Conservation (phyloP, 1,140 invertebrate genomes). For the Panagrolaimus sp. region DNA sequence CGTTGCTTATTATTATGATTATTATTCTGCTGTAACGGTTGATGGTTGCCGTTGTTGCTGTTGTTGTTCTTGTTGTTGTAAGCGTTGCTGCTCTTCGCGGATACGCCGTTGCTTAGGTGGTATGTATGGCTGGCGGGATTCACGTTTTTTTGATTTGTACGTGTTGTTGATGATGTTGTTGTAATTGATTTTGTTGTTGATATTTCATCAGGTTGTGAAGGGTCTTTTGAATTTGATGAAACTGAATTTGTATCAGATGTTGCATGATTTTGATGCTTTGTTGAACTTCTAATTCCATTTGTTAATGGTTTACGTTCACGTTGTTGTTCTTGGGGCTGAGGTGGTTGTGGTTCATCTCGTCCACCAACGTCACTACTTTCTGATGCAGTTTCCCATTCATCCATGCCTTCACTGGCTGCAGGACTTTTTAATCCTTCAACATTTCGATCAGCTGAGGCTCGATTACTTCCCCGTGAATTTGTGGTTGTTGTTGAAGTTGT, state of each 20-base stretch:
- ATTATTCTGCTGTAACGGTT: constrained; percentile 18
- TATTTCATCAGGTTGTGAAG: background rate
- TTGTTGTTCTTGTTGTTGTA: constrained; percentile 35
- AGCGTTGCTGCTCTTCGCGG: constrained; percentile 54
- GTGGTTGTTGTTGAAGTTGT: constrained; percentile 18
- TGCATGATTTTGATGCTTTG: background rate
- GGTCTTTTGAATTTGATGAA: constrained; percentile 9
- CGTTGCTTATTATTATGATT: constrained; percentile 9
- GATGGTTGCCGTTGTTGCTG: constrained; percentile 56
- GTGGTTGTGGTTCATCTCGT: constrained; percentile 47
- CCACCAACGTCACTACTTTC: constrained; percentile 65
- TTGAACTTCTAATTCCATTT: background rate
- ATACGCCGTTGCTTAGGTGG: constrained; percentile 52
- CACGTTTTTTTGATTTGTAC: constrained; percentile 54
- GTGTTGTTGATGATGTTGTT: constrained; percentile 12
- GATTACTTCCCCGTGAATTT: background rate
- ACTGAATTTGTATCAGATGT: constrained; percentile 15
- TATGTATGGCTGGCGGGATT: constrained; percentile 55
- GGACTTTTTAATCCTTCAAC: constrained; percentile 39
- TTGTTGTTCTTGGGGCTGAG: constrained; percentile 60
- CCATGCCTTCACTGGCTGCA: constrained; percentile 62
- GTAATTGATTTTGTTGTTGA: background rate
- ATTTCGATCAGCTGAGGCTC: constrained; percentile 12
- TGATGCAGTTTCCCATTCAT: constrained; percentile 67
- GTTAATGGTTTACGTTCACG: constrained; percentile 57